Conservation (phyloP, 2,113 vertebrate genomes). For the Rhinichthys klamathensis region DNA sequence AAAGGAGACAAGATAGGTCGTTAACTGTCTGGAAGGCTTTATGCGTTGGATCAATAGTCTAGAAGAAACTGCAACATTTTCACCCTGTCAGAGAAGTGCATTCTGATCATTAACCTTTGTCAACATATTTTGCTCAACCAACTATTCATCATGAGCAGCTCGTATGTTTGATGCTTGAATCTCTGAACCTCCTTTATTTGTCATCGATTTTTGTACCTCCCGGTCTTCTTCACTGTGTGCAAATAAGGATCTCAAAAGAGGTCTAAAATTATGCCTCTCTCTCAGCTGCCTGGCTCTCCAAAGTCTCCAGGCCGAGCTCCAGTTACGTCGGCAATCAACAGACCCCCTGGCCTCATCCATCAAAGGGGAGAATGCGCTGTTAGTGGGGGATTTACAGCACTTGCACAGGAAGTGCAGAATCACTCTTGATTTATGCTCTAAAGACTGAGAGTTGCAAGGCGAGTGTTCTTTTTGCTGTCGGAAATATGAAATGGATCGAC, state of each 20-base stretch:
- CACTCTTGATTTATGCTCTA: slow-evolving; percentile 75
- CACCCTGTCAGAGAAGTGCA: slow-evolving; percentile 43
- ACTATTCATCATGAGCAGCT: slow-evolving; percentile 9
- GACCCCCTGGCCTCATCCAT: slow-evolving; percentile 69
- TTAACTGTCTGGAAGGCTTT: slow-evolving; percentile 7
- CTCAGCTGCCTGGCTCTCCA: slow-evolving; percentile 48
- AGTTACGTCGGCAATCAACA: slow-evolving; percentile 62
- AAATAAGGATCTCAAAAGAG: slow-evolving; percentile 46
- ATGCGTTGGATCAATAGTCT: slow-evolving; percentile 43
- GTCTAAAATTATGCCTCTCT: slow-evolving; percentile 50
- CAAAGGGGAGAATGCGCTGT: slow-evolving; percentile 70
- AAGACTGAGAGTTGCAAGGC: slow-evolving; percentile 65
- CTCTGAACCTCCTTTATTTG: slow-evolving; percentile 9
- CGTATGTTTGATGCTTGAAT: slow-evolving; percentile 8
- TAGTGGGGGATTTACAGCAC: slow-evolving; percentile 74
- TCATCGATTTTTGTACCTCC: slow-evolving; percentile 1
- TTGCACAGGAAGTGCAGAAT: slow-evolving; percentile 74
- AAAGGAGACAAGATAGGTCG: neutral
- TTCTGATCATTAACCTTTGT: slow-evolving; percentile 55
- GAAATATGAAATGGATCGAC: slow-evolving; percentile 45
- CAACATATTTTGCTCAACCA: slow-evolving; percentile 23
- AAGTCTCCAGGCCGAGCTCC: slow-evolving; percentile 47
- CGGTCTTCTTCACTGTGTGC: slow-evolving; percentile 42
- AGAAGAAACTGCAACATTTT: slow-evolving; percentile 41
- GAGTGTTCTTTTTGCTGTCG: slow-evolving; percentile 62